Base-by-base conservation (phyloP, 2,797 vertebrate species). In the Helicolenus hilgendorfi region DNA sequence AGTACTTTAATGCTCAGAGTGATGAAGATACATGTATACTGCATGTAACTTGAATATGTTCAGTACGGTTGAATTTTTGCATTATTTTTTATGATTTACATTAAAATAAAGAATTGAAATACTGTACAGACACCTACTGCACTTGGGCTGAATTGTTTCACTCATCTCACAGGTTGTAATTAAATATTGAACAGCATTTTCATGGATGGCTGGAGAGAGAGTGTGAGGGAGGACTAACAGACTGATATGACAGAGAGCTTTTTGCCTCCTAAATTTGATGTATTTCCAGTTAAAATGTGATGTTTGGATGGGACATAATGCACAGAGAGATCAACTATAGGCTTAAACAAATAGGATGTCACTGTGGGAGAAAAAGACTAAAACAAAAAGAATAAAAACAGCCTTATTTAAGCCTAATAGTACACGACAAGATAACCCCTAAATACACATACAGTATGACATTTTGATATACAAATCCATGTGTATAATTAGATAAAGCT, bases 161-260 rank as follows among this genome's bases (percentile, higher is more conserved):
- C 72, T 67, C 45, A 67, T 87, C 79, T 93, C 79, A 59, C 68
- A 80, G 89, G 89, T 62, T 70, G 70, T 89, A 92, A 93, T 94
- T 91, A 95, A 93, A 90, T 92, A 91, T 88, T 93, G 90, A 93
- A 79, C 86, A 89, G 72, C 53, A 83, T 91, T 94, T 92, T 89
- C 88, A 89, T 79, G 89, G 92, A 86, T 85, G 90, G 70, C 49
- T 89, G 71, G 70, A 67, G 68, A 80, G 62, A 84, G 49, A 68
- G 59, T 11, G 58, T 49, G 70, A 83, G 58, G 65, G 58, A 65
- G 36, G 11, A 73, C 67, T 71, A 76, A 71, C 49, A 72, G 49
- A 81, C 56, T 63, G 56, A 78, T 81, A 75, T 83, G 45, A 68
- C 24, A 62, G 3, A 84, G 35, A 76, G 41, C 15, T 35, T 76